These are phyloP conservation scores for Larimichthys polyactis DNA, from an alignment of 2,113 vertebrate species.

Conservation along the genomic window DNA sequence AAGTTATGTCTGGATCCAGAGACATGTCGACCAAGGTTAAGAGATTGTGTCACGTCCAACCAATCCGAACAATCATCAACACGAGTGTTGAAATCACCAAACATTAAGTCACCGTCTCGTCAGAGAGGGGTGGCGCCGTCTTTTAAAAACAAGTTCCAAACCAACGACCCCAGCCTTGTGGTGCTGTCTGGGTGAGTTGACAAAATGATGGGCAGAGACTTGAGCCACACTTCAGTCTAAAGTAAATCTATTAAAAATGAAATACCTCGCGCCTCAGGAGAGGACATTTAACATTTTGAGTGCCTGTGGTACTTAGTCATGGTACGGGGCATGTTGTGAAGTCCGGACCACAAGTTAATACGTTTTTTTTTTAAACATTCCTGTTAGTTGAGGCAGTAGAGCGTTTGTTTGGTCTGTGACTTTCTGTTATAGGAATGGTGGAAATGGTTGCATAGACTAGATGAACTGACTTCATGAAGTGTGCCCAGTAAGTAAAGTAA, in stretches of 20 bases:
- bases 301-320: neutral
- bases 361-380: slow-evolving; percentile 15
- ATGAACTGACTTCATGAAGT: neutral
- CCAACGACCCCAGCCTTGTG: neutral
- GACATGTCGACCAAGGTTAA: slow-evolving; percentile 3
- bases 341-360: slow-evolving; percentile 23
- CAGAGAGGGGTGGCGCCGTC: neutral
- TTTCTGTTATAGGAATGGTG: neutral
- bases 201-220: neutral
- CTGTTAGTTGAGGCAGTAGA: slow-evolving; percentile 13
- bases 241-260: neutral
- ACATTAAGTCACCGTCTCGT: neutral
- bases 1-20: neutral
- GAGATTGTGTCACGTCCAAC: neutral
- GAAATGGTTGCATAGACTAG: neutral
- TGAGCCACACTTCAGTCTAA: neutral
- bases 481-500: neutral
- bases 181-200: neutral
- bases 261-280: neutral
- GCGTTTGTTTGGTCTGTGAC: slow-evolving; percentile 13
- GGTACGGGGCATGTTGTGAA: slow-evolving; percentile 1
- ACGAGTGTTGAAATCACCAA: neutral
- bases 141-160: neutral
- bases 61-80: slow-evolving; percentile 3
- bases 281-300: neutral